phyloP scores from a whole-genome alignment of 2,113 vertebrate genomes.

The Climacteris rufus region DNA sequence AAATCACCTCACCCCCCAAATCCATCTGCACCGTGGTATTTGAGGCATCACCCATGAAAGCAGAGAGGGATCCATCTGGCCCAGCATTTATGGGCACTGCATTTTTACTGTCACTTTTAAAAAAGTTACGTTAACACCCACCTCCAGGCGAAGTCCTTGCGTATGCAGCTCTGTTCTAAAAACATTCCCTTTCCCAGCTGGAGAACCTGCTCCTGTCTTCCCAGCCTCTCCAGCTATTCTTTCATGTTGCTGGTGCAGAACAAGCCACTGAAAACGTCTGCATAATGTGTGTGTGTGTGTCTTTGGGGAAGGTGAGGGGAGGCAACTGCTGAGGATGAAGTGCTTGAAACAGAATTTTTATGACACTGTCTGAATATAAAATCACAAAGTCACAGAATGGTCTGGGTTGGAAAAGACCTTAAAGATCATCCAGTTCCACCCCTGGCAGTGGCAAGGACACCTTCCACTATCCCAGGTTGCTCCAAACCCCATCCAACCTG shows the following conservation, averaged over 20 bases:
- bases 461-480: background rate
- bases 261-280: background rate
- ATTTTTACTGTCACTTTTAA: constrained; percentile 33
- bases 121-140: constrained; percentile 44
- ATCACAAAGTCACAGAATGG: background rate
- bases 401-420: background rate
- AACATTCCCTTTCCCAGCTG: constrained; percentile 24
- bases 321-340: background rate
- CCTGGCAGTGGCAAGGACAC: background rate
- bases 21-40: background rate
- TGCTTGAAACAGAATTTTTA: background rate
- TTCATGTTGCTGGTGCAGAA: background rate
- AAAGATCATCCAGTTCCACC: background rate
- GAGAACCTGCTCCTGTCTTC: background rate
- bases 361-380: background rate
- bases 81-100: background rate
- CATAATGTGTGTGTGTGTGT: background rate
- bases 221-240: background rate
- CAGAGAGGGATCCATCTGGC: constrained; percentile 29
- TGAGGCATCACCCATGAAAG: background rate
- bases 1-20: background rate
- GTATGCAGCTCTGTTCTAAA: constrained; percentile 27
- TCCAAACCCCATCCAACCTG: background rate
- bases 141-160: constrained; percentile 21
- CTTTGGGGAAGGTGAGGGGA: background rate